Evolutionary conservation across 2,113 vertebrate genomes (phyloP), one percentile per base, ranked within the genome.

Genomic region (Pogonocichla stellata): DNA sequence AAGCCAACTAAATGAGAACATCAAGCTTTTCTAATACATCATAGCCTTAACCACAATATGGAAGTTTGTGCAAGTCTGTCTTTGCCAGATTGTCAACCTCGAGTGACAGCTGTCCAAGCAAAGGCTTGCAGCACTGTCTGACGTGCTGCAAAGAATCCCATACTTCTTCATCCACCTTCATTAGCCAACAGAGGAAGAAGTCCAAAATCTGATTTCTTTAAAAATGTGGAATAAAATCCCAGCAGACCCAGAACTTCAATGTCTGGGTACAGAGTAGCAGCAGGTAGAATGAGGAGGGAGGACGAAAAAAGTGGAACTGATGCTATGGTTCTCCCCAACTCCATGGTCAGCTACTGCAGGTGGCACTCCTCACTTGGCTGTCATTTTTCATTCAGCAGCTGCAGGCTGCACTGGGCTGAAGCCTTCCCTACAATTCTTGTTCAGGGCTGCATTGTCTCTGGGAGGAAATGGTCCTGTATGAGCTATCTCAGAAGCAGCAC

Each of bases 1-100:
- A 94, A 96, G 90, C 93, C 95, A 96, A 85, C 92, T 93, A 94
- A 72, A 94, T 92, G 92, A 92, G 95, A 93, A 95, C 90, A 95
- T 94, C 81, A 92, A 97, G 77, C 92, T 94, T 93, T 90, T 83
- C 90, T 90, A 82, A 96, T 95, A 86, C 88, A 92, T 95, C 67
- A 91, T 80, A 95, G 80, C 85, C 92, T 90, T 95, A 93, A 88
- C 72, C 42, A 94, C 94, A 96, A 93, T 94, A 91, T 96, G 92
- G 92, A 95, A 95, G 53, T 95, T 66, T 84, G 69, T 85, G 77
- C 71, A 80, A 94, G 88, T 90, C 86, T 96, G 88, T 82, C 92
- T 78, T 95, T 96, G 91, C 90, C 92, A 94, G 90, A 91, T 91
- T 95, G 94, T 91, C 94, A 96, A 82, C 87, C 87, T 95, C 83